A percentile compares a stretch with the other conserved stretches of the same genome.
phyloP scores from a whole-genome alignment of 2,113 vertebrate genomes.

The Hoplias malabaricus region DNA sequence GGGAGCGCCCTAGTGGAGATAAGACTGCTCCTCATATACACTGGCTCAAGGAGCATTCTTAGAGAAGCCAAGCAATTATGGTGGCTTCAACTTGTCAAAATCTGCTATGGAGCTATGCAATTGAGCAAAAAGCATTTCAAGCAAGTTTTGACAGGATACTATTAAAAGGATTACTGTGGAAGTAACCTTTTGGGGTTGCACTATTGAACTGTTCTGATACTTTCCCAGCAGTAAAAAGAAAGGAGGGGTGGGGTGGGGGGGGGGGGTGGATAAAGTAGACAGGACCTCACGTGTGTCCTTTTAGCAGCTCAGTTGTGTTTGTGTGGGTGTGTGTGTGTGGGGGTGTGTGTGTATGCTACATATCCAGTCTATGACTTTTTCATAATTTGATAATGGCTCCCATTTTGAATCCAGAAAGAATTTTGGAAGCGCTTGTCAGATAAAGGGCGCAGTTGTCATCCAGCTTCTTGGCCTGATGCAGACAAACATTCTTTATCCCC shows the following conservation, averaged over 20 bases:
- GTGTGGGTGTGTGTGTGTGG: constrained; percentile 43
- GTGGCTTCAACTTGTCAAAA: constrained; percentile 59
- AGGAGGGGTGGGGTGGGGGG: constrained; percentile 50
- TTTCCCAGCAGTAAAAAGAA: constrained; percentile 55
- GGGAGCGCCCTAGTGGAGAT: constrained; percentile 31
- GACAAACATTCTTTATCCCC: constrained; percentile 63
- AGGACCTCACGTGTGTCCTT: constrained; percentile 61
- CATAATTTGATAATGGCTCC: constrained; percentile 67
- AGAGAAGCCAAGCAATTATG: constrained; percentile 60
- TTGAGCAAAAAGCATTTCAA: constrained; percentile 59
- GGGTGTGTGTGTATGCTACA: constrained; percentile 43
- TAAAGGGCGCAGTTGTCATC: constrained; percentile 66
- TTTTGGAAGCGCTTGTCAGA: constrained; percentile 62
- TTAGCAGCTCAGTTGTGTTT: constrained; percentile 52
- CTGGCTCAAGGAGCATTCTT: constrained; percentile 39
- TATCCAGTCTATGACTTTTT: constrained; percentile 55
- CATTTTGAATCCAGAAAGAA: constrained; percentile 59
- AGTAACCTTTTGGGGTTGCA: constrained; percentile 64
- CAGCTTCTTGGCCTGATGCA: constrained; percentile 57
- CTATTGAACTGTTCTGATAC: constrained; percentile 59
- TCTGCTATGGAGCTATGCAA: constrained; percentile 36
- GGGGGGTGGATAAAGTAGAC: constrained; percentile 53
- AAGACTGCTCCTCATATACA: constrained; percentile 43
- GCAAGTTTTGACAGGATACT: constrained; percentile 62
- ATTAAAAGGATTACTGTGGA: constrained; percentile 46